Evolutionary conservation across 2,797 vertebrate genomes (phyloP).

Genomic region (Sylvia borin): DNA sequence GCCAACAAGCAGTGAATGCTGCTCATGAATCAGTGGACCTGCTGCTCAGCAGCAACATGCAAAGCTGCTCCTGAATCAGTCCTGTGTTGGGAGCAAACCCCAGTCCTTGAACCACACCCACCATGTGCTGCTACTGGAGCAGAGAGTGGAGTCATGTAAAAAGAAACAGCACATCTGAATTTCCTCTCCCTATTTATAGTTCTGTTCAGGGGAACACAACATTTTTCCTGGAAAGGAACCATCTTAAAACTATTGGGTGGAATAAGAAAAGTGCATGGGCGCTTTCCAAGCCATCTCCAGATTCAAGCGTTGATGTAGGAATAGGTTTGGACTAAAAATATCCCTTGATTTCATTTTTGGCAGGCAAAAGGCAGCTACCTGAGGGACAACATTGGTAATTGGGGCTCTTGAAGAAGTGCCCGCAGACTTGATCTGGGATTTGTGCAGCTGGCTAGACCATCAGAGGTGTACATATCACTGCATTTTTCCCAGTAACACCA

Average conservation of each 20-base stretch:
- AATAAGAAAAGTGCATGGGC: not conserved
- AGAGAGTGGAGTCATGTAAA: not conserved
- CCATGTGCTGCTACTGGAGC: not conserved
- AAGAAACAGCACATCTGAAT: not conserved
- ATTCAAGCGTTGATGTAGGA: not conserved
- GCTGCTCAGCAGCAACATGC: not conserved
- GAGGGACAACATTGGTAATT: not conserved
- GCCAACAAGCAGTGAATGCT: not conserved
- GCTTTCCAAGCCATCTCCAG: not conserved
- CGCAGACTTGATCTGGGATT: not conserved
- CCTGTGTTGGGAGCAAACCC: not conserved
- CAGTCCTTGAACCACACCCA: not conserved
- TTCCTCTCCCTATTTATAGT: not conserved
- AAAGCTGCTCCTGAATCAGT: not conserved
- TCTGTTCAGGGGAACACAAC: not conserved
- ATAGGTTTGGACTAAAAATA: not conserved
- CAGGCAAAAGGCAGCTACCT: not conserved
- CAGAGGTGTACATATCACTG: not conserved
- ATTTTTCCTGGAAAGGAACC: not conserved
- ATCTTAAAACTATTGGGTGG: not conserved
- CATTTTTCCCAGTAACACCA: not conserved
- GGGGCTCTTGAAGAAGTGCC: not conserved
- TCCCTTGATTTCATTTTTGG: not conserved
- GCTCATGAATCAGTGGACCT: not conserved
- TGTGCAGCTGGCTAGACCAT: not conserved